A percentile compares a stretch with the other conserved stretches of the same genome.
Evolutionary conservation across 2,888 invertebrate species (phyloP).

Genomic region (Isotomurus palustris): DNA sequence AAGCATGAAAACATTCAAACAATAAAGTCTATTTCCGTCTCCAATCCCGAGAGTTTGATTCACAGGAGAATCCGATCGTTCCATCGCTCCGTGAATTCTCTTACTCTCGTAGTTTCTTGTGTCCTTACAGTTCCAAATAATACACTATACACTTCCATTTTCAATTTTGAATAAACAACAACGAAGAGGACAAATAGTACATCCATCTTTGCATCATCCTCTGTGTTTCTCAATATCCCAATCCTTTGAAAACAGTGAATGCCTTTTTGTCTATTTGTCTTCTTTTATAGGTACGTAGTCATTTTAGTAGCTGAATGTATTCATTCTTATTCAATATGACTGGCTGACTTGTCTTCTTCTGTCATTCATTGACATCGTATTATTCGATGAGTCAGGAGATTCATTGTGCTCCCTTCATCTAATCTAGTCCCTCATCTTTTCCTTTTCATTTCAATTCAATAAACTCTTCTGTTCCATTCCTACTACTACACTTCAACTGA

Average conservation of each 20-base stretch:
- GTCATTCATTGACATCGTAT: constrained; percentile 41
- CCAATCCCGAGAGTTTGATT: no score
- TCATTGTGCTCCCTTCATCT: constrained; percentile 41
- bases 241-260: background rate
- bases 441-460: constrained; percentile 14
- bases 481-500: no score
- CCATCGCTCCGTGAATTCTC: no score
- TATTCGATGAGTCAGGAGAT: constrained; percentile 46
- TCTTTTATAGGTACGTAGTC: background rate
- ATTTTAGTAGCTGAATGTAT: constrained; percentile 7
- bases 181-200: constrained; percentile 2
- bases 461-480: constrained; percentile 5
- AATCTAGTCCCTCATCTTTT: constrained; percentile 41
- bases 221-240: background rate
- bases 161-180: constrained; percentile 3
- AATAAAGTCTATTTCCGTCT: no score
- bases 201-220: constrained; percentile 5
- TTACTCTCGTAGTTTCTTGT: no score
- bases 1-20: no score
- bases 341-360: constrained; percentile 40
- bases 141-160: no score
- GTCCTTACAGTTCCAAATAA: no score
- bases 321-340: constrained; percentile 14
- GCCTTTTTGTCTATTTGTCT: constrained; percentile 5
- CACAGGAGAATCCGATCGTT: no score